Percentiles rank a stretch among this genome's conserved stretches.
Evolutionary conservation across 2,888 invertebrate species (phyloP).

Genomic region (Napeogenes inachia): DNA sequence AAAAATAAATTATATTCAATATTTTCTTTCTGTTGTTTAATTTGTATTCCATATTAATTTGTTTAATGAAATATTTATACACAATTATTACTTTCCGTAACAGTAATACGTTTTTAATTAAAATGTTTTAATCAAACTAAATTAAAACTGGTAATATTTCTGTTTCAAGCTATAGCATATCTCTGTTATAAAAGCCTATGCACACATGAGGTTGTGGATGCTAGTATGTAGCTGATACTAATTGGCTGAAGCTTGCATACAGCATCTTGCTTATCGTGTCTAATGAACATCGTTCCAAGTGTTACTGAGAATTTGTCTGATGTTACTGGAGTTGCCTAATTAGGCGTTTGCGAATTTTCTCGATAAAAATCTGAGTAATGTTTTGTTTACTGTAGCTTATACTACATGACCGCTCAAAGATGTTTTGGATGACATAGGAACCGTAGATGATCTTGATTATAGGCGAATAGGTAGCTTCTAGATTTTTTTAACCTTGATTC

Average conservation of each 20-base stretch:
- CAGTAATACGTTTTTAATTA: no score
- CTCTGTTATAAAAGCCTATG: neutral
- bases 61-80: no score
- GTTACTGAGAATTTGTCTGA: slow-evolving; percentile 2
- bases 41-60: neutral
- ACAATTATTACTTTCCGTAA: no score
- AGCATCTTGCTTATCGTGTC: slow-evolving; percentile 3
- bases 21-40: neutral
- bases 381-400: neutral
- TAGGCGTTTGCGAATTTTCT: neutral
- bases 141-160: neutral
- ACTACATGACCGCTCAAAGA: no score
- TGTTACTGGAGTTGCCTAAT: neutral
- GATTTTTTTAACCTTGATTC: no score
- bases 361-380: neutral
- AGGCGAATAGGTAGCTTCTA: no score
- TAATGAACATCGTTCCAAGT: slow-evolving; percentile 6
- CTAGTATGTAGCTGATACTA: neutral
- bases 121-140: no score
- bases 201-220: neutral
- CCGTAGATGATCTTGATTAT: no score
- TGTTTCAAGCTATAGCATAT: neutral
- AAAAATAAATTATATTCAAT: neutral
- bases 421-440: no score
- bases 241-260: slow-evolving; percentile 6